Conservation (phyloP, 1,140 invertebrate genomes). For the Plutomurus gul region DNA sequence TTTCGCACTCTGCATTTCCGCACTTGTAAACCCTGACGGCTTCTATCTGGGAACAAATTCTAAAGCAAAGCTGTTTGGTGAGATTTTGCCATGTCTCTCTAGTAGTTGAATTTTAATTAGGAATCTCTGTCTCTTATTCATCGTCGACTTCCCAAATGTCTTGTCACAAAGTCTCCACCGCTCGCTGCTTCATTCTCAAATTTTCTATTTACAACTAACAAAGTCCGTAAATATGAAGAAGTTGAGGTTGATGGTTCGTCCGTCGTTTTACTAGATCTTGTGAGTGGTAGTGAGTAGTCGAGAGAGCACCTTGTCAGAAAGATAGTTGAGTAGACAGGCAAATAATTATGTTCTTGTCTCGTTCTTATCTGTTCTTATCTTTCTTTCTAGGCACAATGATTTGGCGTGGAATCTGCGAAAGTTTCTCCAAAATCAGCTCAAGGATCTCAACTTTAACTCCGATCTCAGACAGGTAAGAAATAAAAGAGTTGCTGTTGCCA, state of each 20-base stretch:
- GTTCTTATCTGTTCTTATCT: slow-evolving; percentile 31
- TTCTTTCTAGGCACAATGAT: slow-evolving; percentile 61
- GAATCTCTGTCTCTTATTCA: slow-evolving; percentile 19
- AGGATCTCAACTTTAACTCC: slow-evolving; percentile 56
- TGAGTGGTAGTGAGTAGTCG: neutral
- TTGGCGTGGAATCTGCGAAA: slow-evolving; percentile 59
- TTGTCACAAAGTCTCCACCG: neutral
- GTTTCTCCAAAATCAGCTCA: slow-evolving; percentile 59
- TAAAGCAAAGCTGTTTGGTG: no score
- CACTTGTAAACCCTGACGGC: neutral
- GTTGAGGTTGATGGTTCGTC: no score
- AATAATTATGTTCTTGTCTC: slow-evolving; percentile 9
- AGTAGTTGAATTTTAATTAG: slow-evolving; percentile 28
- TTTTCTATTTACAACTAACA: no score
- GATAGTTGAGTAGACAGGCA: no score
- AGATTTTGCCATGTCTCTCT: neutral
- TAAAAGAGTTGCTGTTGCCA: neutral
- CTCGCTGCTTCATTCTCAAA: neutral
- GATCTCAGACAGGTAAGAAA: slow-evolving; percentile 55
- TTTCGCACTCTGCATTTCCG: no score
- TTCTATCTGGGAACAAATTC: neutral
- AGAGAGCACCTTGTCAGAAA: no score
- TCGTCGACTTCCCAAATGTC: slow-evolving; percentile 11
- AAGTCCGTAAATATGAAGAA: no score
- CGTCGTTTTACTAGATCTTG: no score